Evolutionary conservation across 2,113 vertebrate species (phyloP).

Genomic region (Sander vitreus): DNA sequence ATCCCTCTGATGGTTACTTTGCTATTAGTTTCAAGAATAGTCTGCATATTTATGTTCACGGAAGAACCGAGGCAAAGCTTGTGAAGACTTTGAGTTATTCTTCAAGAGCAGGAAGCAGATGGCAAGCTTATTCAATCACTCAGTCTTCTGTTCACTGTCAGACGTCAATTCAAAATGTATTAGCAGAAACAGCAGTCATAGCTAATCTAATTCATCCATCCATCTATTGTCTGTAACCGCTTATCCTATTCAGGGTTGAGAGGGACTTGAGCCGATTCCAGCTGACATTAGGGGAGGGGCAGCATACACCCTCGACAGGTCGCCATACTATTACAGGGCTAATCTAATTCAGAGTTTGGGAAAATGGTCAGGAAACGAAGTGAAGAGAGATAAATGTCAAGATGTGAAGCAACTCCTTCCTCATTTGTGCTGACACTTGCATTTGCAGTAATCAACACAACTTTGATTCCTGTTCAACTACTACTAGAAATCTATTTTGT

Average conservation of each 20-base stretch:
- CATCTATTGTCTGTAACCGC: too few relatives aligned
- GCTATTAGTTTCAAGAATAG: neutral
- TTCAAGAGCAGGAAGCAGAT: constrained; percentile 18
- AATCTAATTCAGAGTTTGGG: constrained; percentile 7
- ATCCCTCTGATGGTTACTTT: neutral
- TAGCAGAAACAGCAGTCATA: constrained; percentile 7
- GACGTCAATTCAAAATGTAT: constrained; percentile 21
- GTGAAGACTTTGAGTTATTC: neutral
- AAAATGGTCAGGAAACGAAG: neutral
- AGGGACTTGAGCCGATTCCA: too few relatives aligned
- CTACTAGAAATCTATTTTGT: neutral
- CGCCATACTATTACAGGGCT: neutral
- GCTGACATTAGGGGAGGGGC: too few relatives aligned
- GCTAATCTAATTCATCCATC: constrained; percentile 18
- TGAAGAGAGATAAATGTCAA: neutral
- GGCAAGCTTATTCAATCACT: constrained; percentile 23
- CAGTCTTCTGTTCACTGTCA: constrained; percentile 6
- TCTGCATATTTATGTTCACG: neutral
- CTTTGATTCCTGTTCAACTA: neutral
- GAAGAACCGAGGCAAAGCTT: neutral
- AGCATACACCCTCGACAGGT: too few relatives aligned
- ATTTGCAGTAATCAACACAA: neutral
- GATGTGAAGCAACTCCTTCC: neutral
- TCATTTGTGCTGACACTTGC: neutral
- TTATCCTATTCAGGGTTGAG: too few relatives aligned